These are phyloP conservation scores for Manis crassicaudata DNA, from an alignment of 2,797 vertebrate species.

Conservation along the genomic window DNA sequence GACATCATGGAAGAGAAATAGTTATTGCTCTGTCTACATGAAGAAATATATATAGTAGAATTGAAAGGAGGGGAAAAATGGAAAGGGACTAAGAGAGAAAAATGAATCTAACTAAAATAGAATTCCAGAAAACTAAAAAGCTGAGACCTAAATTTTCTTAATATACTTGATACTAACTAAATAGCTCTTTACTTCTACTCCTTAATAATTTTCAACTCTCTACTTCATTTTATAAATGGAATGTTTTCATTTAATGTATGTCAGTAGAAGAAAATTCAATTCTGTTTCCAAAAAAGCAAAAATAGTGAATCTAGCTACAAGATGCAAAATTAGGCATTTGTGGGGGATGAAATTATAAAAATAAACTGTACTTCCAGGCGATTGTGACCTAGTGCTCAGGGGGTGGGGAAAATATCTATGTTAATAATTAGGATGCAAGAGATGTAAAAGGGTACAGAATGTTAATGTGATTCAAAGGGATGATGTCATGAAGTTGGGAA, in stretches of 20 bases:
- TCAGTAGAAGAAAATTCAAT: slow-evolving; percentile 34
- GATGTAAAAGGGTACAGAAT: not conserved
- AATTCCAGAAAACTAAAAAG: not conserved
- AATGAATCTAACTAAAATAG: slow-evolving; percentile 5
- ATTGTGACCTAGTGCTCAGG: not conserved
- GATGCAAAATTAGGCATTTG: not conserved
- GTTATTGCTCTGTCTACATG: slow-evolving; percentile 12
- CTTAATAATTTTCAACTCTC: not conserved
- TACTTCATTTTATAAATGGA: not conserved
- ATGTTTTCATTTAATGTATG: not conserved
- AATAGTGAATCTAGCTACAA: not conserved
- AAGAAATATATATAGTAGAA: not conserved
- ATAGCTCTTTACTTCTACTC: not conserved
- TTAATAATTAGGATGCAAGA: not conserved
- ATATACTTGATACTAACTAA: not conserved
- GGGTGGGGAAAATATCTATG: not conserved
- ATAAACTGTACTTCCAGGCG: not conserved
- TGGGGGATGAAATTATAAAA: not conserved
- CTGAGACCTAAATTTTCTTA: not conserved
- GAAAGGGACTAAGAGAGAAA: slow-evolving; percentile 2
- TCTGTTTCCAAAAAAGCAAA: not conserved
- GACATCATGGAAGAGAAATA: slow-evolving; percentile 25
- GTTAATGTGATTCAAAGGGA: not conserved
- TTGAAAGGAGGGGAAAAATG: not conserved
- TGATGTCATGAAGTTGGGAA: not conserved